Percentiles rank a stretch among this genome's conserved stretches.
phyloP scores from a whole-genome alignment of 37 sponge, comb jelly and placozoan species.

The Chondrosia reniformis region DNA sequence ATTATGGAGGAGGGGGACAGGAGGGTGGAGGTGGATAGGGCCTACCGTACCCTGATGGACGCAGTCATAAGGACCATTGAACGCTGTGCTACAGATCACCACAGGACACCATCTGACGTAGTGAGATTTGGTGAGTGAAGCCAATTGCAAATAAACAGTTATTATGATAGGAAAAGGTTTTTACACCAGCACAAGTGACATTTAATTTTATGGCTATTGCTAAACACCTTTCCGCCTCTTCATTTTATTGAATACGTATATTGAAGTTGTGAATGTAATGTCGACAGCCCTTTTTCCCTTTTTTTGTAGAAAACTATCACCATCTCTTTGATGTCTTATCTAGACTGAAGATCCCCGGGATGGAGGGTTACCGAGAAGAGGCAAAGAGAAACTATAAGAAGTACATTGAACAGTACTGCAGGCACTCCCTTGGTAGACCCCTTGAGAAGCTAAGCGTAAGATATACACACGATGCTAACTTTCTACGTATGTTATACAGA shows the following conservation, averaged over 20 bases:
- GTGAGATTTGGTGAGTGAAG: slow-evolving; percentile 77
- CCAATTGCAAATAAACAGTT: too few relatives aligned
- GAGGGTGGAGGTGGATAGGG: slow-evolving; percentile 69
- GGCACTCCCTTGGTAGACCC: slow-evolving; percentile 67
- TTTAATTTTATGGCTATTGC: too few relatives aligned
- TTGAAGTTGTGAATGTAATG: too few relatives aligned
- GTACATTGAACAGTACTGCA: slow-evolving; percentile 68
- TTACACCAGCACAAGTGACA: too few relatives aligned
- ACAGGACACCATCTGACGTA: slow-evolving; percentile 85
- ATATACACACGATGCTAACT: too few relatives aligned
- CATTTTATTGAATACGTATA: too few relatives aligned
- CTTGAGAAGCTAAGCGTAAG: slow-evolving; percentile 89
- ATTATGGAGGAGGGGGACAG: slow-evolving; percentile 56
- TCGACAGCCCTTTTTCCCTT: not conserved
- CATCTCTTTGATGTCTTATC: slow-evolving; percentile 63
- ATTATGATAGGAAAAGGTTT: too few relatives aligned
- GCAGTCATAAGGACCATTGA: slow-evolving; percentile 63
- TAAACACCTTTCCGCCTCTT: too few relatives aligned
- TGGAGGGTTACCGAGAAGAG: slow-evolving; percentile 67
- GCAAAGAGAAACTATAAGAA: slow-evolving; percentile 59
- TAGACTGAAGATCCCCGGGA: slow-evolving; percentile 64
- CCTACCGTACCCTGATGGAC: slow-evolving; percentile 66
- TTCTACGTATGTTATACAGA: too few relatives aligned
- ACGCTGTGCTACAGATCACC: slow-evolving; percentile 62
- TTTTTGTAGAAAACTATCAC: slow-evolving; percentile 82